These are phyloP conservation scores for Danaus melanippus DNA, from an alignment of 1,140 invertebrate species.

Conservation along the genomic window DNA sequence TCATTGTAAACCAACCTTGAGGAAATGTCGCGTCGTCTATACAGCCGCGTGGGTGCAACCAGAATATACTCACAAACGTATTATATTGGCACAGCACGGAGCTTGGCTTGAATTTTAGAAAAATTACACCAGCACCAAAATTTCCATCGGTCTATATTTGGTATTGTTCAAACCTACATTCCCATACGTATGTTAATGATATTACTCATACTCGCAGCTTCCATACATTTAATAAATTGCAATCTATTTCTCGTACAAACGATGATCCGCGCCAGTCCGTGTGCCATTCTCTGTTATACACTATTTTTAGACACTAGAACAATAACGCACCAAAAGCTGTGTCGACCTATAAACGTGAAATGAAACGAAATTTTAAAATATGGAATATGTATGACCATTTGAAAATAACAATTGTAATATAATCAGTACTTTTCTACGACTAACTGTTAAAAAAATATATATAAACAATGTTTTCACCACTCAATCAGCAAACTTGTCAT, in stretches of 20 bases:
- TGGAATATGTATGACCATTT: no score
- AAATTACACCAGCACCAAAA: not conserved
- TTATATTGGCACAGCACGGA: constrained; percentile 45
- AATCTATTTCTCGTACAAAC: constrained; percentile 12
- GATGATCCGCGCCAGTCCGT: constrained; percentile 12
- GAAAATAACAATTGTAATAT: no score
- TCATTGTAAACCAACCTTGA: constrained; percentile 63
- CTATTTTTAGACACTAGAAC: constrained; percentile 6
- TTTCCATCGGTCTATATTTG: constrained; percentile 1
- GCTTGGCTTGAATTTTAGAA: no score
- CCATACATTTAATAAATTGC: constrained; percentile 12
- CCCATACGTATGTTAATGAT: constrained; percentile 2
- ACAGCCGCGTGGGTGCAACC: constrained; percentile 54
- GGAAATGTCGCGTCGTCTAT: constrained; percentile 61
- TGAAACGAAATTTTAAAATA: no score
- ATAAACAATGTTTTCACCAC: no score
- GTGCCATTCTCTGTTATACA: constrained; percentile 12
- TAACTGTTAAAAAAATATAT: no score
- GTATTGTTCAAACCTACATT: constrained; percentile 1
- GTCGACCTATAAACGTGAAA: no score
- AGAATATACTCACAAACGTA: constrained; percentile 46
- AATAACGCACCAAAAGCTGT: no score
- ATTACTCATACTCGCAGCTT: constrained; percentile 11
- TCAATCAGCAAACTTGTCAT: no score
- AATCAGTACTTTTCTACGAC: no score